Evolutionary conservation across 1,140 invertebrate genomes (phyloP), one percentile per base, ranked within the genome.

Genomic region (Drosophila busckii): DNA sequence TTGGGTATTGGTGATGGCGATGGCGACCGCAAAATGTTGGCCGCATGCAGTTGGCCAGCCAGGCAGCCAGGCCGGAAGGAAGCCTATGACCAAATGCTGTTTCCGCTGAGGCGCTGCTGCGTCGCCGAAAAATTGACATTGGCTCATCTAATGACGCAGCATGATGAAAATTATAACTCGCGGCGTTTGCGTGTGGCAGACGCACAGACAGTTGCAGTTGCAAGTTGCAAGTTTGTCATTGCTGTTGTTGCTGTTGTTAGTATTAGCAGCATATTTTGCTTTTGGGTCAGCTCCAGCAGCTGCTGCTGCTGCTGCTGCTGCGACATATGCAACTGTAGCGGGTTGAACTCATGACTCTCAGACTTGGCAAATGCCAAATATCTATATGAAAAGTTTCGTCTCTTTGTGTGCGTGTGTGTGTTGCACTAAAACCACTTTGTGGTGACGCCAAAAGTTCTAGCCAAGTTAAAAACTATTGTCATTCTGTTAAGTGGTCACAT

Each of bases 401-500:
- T 31, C 23, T 62, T 19, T 25, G n/a, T 44, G 49, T 55, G 25
- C 45, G 37, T 56, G 44, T 41, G 40, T 20, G 34, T 22, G 52
- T 8, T 82, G 55, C 56, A 62, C 76, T 75, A 63, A 83, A 82
- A 83, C 70, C 76, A 83, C 75, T 83, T 83, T 82, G 75, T 73
- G 75, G 75, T 82, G 75, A 75, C 75, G 75, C 75, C 75, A 83
- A 83, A 83, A 82, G 69, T 82, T 82, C 75, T 82, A 83, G 75
- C 75, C 75, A 82, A 82, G 76, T 76, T 82, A 75, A 83, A 82
- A 82, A 82, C 76, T 82, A 82, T 82, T 83, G 75, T 76, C 75
- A 82, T 82, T 82, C 76, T 82, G 76, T 82, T 82, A 82, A 82
- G 75, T 82, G 75, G 75, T 82, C 75, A 75, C 75, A 82, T 82